These are phyloP conservation scores for Dolichotis patagonum DNA, from an alignment of 2,113 vertebrate genomes.

Conservation along the genomic window DNA sequence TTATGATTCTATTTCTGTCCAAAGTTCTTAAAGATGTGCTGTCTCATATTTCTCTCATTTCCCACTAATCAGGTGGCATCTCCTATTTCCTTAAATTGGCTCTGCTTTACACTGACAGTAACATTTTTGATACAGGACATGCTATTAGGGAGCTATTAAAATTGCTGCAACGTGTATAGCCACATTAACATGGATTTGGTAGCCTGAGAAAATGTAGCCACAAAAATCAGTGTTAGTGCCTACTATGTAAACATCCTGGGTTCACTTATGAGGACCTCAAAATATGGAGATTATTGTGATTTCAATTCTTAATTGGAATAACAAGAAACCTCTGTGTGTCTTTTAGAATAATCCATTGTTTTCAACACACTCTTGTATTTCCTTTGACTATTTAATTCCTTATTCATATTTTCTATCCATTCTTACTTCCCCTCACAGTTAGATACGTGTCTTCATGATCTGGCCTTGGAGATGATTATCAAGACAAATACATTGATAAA, in stretches of 20 bases:
- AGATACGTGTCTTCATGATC: neutral
- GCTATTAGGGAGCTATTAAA: neutral
- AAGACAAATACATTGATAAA: neutral
- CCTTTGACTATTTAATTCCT: neutral
- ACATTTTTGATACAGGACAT: neutral
- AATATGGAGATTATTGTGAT: neutral
- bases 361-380: neutral
- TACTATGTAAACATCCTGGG: neutral
- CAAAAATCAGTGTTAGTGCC: neutral
- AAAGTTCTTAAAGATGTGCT: neutral
- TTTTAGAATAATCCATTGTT: neutral
- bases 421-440: neutral
- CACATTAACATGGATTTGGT: neutral
- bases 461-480: neutral
- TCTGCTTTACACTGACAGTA: neutral
- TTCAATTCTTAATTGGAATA: neutral
- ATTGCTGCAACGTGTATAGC: neutral
- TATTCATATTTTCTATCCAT: neutral
- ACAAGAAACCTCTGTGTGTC: neutral
- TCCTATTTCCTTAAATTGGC: neutral
- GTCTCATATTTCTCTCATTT: neutral
- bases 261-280: neutral
- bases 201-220: neutral
- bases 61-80: neutral
- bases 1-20: neutral